Evolutionary conservation across 2,888 invertebrate species (phyloP).

Genomic region (Aspidiotus destructor): DNA sequence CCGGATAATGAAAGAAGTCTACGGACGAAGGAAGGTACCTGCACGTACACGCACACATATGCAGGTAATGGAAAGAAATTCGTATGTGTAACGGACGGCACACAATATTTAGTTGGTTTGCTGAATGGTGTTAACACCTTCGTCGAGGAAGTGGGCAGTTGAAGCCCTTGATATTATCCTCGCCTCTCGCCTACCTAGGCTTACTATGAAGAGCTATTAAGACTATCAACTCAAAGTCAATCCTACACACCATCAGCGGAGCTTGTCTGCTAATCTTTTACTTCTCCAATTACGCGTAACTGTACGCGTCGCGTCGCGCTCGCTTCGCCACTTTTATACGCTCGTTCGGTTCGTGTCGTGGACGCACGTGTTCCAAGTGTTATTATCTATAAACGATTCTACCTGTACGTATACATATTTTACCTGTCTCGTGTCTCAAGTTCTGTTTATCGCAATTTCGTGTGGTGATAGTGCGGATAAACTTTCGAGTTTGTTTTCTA

Average conservation of each 20-base stretch:
- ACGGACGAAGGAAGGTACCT: no score
- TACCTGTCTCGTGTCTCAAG: not conserved
- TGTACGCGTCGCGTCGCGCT: conserved; percentile 1
- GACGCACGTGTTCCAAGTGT: conserved; percentile 5
- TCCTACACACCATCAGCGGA: conserved; percentile 12
- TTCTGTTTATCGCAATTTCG: not conserved
- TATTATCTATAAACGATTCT: no score
- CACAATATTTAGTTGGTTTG: not conserved
- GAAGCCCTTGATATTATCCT: conserved; percentile 18
- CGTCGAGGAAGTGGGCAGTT: conserved; percentile 19
- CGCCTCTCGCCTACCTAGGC: conserved; percentile 12
- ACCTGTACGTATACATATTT: not conserved
- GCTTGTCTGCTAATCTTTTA: conserved; percentile 14
- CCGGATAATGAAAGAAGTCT: not conserved
- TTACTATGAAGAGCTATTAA: conserved; percentile 9
- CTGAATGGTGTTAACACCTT: conserved; percentile 5
- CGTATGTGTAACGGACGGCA: no score
- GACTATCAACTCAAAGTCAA: conserved; percentile 23
- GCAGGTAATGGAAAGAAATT: no score
- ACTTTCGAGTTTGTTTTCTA: not conserved
- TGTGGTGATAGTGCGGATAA: conserved; percentile 5
- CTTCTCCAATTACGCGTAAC: conserved; percentile 20
- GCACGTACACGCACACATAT: no score
- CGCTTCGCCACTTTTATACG: conserved; percentile 3
- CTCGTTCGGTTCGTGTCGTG: conserved; percentile 12